phyloP scores from a whole-genome alignment of 2,113 vertebrate species.

The Archilochus colubris region DNA sequence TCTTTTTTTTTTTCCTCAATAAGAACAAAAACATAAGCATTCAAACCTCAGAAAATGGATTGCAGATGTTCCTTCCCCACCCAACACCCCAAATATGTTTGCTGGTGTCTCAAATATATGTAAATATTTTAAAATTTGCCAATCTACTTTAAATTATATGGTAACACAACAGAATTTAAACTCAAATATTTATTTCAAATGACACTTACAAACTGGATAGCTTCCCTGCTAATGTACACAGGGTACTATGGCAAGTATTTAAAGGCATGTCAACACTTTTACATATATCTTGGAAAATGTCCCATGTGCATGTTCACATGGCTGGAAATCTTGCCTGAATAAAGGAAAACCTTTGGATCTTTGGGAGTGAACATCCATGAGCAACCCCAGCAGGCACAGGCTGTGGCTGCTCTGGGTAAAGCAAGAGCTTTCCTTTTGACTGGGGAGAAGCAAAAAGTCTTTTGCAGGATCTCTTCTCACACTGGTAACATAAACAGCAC shows the following conservation, averaged over 20 bases:
- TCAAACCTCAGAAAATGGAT: conserved; percentile 3
- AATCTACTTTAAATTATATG: neutral
- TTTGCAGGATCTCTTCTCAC: neutral
- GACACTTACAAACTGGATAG: neutral
- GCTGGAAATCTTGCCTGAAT: neutral
- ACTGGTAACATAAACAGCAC: neutral
- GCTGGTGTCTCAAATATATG: neutral
- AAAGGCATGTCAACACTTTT: neutral
- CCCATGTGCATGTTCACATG: neutral
- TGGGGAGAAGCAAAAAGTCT: neutral
- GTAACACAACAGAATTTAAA: neutral
- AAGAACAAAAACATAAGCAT: conserved; percentile 11
- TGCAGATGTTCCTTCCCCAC: conserved; percentile 9
- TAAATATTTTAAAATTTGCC: conserved; percentile 25
- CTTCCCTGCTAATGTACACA: neutral
- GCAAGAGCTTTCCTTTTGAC: neutral
- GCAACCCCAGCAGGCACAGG: rapidly evolving
- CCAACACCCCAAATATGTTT: neutral
- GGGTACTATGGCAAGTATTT: neutral
- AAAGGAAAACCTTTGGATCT: neutral
- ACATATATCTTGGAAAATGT: neutral
- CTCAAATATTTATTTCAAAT: neutral
- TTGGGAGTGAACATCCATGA: rapidly evolving
- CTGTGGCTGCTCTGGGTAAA: neutral
- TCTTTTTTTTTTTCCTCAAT: neutral